These are phyloP conservation scores for Numenius arquata DNA, from an alignment of 2,113 vertebrate species.

Conservation along the genomic window DNA sequence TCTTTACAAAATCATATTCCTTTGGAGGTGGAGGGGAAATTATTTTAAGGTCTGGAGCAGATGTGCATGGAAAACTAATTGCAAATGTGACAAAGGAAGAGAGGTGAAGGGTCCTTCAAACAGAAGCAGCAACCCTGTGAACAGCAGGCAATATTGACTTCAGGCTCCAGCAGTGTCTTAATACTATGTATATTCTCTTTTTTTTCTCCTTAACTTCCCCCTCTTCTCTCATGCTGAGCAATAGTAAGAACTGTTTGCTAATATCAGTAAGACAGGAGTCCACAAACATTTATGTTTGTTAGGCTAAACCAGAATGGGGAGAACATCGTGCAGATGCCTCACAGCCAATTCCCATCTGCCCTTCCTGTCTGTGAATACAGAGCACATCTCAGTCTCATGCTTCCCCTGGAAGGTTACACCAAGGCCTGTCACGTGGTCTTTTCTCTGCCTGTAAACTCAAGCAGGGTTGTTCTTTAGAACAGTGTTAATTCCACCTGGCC, in stretches of 20 bases:
- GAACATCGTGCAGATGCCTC: neutral
- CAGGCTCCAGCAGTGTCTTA: neutral
- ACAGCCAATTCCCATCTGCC: neutral
- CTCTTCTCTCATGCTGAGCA: neutral
- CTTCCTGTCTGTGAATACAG: neutral
- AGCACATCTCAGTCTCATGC: neutral
- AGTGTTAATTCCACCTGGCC: neutral
- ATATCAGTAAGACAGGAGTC: neutral
- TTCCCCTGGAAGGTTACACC: neutral
- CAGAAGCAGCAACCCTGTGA: neutral
- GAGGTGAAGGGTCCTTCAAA: neutral
- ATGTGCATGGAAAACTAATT: constrained; percentile 29
- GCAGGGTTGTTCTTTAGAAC: neutral
- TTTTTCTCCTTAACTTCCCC: neutral
- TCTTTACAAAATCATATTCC: neutral
- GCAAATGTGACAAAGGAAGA: neutral
- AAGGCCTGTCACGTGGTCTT: neutral
- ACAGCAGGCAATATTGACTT: neutral
- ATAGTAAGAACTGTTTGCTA: neutral
- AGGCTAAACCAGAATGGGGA: neutral
- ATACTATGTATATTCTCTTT: neutral
- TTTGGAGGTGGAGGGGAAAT: neutral
- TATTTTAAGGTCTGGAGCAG: neutral
- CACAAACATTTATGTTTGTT: neutral
- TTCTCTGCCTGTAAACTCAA: neutral